These are phyloP conservation scores for Magallana gigas DNA, from an alignment of 1,140 invertebrate species.

Conservation along the genomic window DNA sequence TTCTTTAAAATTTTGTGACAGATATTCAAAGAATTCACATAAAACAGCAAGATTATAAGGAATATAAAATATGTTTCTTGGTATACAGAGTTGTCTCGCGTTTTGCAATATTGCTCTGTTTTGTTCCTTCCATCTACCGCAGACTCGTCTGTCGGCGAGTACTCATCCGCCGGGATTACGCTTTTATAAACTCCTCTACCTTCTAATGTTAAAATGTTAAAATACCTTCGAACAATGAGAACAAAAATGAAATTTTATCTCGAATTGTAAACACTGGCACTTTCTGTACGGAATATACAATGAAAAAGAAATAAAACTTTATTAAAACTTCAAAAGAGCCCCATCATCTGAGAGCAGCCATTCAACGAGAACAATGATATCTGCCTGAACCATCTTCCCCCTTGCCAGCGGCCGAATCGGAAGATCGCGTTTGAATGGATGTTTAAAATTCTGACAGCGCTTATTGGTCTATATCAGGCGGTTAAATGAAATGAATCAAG, in stretches of 20 bases:
- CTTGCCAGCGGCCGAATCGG: slow-evolving; percentile 29
- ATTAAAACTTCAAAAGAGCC: slow-evolving; percentile 31
- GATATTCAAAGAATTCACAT: no score
- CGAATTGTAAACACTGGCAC: slow-evolving; percentile 37
- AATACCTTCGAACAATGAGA: slow-evolving; percentile 30
- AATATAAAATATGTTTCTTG: no score
- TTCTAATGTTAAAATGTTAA: slow-evolving; percentile 32
- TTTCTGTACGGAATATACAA: slow-evolving; percentile 28
- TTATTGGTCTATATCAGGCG: slow-evolving; percentile 22
- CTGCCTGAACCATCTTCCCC: background rate
- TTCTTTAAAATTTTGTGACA: no score
- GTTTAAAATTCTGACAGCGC: slow-evolving; percentile 35
- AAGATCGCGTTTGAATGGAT: slow-evolving; percentile 7
- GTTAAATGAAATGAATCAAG: slow-evolving; percentile 38
- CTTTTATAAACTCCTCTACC: slow-evolving; percentile 24
- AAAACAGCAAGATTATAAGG: no score
- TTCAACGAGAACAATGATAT: slow-evolving; percentile 16
- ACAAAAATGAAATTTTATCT: slow-evolving; percentile 37
- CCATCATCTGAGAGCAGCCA: background rate
- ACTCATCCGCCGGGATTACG: background rate
- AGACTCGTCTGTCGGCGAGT: background rate
- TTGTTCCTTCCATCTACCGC: background rate
- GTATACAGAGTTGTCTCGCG: background rate
- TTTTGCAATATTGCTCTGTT: background rate
- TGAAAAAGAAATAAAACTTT: slow-evolving; percentile 35